A percentile compares a stretch with the other conserved stretches of the same genome.
Conservation (phyloP, 2,113 vertebrate genomes). For the Formicarius rufipectus region DNA sequence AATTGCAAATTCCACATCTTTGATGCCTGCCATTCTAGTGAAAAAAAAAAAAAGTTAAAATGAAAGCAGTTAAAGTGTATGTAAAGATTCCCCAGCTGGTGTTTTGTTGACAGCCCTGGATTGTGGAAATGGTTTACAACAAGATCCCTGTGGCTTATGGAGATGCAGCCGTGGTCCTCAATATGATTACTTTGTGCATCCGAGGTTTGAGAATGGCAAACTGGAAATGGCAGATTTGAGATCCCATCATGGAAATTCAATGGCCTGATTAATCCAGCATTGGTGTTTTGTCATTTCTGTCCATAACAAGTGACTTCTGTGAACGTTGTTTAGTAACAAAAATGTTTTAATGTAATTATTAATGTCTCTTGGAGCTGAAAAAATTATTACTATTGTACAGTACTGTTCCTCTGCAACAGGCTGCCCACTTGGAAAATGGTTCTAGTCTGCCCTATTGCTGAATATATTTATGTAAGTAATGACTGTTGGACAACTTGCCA, state of each 20-base stretch:
- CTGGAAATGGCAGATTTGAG: not conserved
- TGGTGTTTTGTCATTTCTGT: not conserved
- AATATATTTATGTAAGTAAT: not conserved
- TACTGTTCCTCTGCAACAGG: not conserved
- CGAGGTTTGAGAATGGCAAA: conserved; percentile 28
- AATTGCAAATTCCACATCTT: not conserved
- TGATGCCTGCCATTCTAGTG: not conserved
- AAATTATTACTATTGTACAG: not conserved
- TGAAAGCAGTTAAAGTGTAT: not conserved
- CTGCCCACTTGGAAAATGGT: not conserved
- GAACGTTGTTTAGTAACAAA: not conserved
- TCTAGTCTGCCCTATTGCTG: not conserved
- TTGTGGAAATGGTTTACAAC: not conserved
- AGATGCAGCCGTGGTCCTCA: not conserved
- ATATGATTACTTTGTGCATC: conserved; percentile 27
- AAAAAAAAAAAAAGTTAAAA: not conserved
- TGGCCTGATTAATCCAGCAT: not conserved
- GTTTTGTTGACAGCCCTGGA: not conserved
- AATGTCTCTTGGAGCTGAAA: not conserved
- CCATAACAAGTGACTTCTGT: not conserved
- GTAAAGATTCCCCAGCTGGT: not conserved
- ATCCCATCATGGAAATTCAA: fast-evolving
- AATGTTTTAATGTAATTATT: not conserved
- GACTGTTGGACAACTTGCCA: not conserved
- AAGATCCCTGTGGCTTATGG: not conserved